A percentile compares a stretch with the other conserved stretches of the same genome.
These are phyloP conservation scores for Jacana jacana DNA, from an alignment of 2,113 vertebrate genomes.

Conservation along the genomic window DNA sequence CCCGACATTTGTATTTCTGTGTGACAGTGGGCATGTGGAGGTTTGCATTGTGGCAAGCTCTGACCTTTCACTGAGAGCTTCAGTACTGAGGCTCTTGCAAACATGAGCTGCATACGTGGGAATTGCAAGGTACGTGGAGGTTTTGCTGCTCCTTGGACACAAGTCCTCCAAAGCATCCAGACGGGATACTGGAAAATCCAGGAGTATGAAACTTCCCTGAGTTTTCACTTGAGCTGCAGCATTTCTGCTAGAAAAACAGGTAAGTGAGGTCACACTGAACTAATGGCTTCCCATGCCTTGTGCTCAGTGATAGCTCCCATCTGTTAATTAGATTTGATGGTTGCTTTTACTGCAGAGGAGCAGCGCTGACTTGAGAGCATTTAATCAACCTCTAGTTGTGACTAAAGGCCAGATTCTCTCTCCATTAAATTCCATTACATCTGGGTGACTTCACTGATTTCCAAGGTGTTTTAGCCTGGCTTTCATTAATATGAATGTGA, in stretches of 20 bases:
- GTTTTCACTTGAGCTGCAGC: not conserved
- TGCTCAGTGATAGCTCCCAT: not conserved
- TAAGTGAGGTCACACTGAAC: not conserved
- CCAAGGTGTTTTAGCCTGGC: not conserved
- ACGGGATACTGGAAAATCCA: not conserved
- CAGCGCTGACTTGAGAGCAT: not conserved
- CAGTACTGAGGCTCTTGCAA: not conserved
- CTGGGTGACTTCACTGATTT: not conserved
- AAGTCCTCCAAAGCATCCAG: not conserved
- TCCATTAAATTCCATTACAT: not conserved
- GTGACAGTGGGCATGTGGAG: not conserved
- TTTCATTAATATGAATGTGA: not conserved
- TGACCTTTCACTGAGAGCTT: not conserved
- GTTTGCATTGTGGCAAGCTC: not conserved
- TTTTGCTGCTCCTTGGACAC: not conserved
- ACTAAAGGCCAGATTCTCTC: not conserved
- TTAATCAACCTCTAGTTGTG: not conserved
- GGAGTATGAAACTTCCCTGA: not conserved
- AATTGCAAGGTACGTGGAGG: not conserved
- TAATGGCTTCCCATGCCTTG: not conserved
- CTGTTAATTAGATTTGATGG: not conserved
- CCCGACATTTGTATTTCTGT: not conserved
- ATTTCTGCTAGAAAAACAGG: not conserved
- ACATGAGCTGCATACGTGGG: fast-evolving
- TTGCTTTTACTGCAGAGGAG: not conserved